phyloP scores from a whole-genome alignment of 2,888 invertebrate genomes.

The Drosophila sordidula region DNA sequence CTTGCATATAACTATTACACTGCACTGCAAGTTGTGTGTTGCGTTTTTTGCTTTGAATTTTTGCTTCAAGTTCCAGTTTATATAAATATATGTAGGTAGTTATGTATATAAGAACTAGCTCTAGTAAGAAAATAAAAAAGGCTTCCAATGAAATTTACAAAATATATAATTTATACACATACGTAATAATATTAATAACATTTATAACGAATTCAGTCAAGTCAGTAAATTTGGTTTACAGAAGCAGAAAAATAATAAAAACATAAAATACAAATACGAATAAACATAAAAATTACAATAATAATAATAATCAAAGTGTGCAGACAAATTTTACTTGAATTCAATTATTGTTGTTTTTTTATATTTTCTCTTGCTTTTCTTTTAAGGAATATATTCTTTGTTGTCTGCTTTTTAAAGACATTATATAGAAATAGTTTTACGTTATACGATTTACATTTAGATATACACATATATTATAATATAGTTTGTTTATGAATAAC shows the following conservation, averaged over 20 bases:
- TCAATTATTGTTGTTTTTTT: constrained; percentile 7
- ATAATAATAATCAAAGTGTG: constrained; percentile 35
- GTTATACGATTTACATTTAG: constrained; percentile 61
- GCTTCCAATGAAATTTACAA: constrained; percentile 67
- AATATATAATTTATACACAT: constrained; percentile 64
- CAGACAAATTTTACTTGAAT: constrained; percentile 46
- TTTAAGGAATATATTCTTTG: constrained; percentile 51
- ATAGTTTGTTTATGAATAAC: constrained; percentile 55
- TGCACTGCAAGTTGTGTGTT: constrained; percentile 31
- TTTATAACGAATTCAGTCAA: constrained; percentile 81
- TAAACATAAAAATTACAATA: constrained; percentile 51
- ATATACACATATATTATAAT: constrained; percentile 56
- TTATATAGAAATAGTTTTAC: constrained; percentile 38
- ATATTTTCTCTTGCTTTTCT: constrained; percentile 35
- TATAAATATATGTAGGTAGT: constrained; percentile 11
- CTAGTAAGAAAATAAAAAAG: constrained; percentile 44
- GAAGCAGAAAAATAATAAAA: constrained; percentile 64
- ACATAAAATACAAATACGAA: constrained; percentile 24
- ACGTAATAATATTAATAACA: constrained; percentile 74
- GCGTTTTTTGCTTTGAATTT: constrained; percentile 11
- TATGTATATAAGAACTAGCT: constrained; percentile 15
- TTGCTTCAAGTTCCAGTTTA: constrained; percentile 7
- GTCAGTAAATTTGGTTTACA: constrained; percentile 80
- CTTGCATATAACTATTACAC: constrained; percentile 16
- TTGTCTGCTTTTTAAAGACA: constrained; percentile 43